Evolutionary conservation across 2,113 vertebrate species (phyloP).

Genomic region (Picathartes gymnocephalus): DNA sequence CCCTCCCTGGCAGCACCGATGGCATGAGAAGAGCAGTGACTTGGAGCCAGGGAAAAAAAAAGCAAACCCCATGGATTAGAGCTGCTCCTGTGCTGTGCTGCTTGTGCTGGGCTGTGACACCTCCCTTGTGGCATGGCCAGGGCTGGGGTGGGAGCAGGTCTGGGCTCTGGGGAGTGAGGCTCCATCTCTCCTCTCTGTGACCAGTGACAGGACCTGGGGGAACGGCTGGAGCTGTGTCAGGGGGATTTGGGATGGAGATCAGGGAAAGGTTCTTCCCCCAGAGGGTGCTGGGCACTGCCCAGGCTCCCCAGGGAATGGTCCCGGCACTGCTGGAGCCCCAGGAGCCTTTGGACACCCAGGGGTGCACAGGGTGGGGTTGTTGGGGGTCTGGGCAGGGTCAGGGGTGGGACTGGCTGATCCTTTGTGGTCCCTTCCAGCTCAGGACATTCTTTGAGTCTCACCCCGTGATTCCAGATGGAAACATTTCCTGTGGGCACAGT

Average conservation of each 20-base stretch:
- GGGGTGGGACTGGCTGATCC: background rate
- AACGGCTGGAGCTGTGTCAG: rapidly evolving
- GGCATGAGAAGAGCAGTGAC: background rate
- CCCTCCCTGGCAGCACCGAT: background rate
- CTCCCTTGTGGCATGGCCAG: background rate
- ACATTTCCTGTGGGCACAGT: background rate
- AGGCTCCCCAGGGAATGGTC: background rate
- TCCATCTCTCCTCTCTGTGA: background rate
- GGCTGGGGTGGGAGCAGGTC: background rate
- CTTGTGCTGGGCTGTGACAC: background rate
- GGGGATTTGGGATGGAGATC: rapidly evolving
- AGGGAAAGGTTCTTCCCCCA: background rate
- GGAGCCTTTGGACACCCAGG: background rate
- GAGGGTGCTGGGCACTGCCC: background rate
- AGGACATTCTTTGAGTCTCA: background rate
- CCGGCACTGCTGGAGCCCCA: background rate
- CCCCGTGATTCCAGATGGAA: background rate
- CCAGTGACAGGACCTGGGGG: background rate
- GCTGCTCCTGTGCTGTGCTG: background rate
- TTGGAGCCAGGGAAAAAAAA: background rate
- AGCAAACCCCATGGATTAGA: background rate
- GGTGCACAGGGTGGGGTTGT: background rate
- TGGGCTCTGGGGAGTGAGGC: background rate
- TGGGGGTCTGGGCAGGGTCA: background rate
- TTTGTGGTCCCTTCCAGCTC: background rate